Percentiles rank a stretch among this genome's conserved stretches.
These are phyloP conservation scores for Setipinna tenuifilis DNA, from an alignment of 2,797 vertebrate species.

Conservation along the genomic window DNA sequence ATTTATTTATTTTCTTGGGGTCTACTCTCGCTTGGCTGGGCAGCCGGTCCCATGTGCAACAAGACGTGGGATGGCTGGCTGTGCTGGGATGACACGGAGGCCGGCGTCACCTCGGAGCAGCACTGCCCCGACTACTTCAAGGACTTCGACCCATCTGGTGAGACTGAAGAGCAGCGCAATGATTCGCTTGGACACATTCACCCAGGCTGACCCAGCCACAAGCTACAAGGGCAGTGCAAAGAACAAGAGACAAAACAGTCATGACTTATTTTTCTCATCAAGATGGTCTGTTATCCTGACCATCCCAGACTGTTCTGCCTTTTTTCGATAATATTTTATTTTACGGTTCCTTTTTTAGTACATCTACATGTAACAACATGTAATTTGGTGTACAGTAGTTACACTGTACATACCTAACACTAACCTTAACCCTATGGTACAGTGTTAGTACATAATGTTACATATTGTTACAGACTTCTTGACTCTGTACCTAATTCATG, in stretches of 20 bases:
- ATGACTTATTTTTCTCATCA: background rate
- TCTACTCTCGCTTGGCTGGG: constrained; percentile 19
- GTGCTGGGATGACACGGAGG: constrained; percentile 89
- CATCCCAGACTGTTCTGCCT: background rate
- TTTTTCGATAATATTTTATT: background rate
- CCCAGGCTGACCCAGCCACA: background rate
- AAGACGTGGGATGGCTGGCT: constrained; percentile 98
- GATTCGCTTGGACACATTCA: background rate
- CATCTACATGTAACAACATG: too few species aligned
- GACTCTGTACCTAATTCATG: too few species aligned
- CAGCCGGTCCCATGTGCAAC: constrained; percentile 83
- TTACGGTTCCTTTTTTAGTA: too few species aligned
- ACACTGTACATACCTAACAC: too few species aligned
- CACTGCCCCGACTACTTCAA: constrained; percentile 95
- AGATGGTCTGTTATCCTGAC: background rate
- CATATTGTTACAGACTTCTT: too few species aligned
- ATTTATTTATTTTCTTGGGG: constrained; percentile 5
- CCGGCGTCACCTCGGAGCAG: constrained; percentile 83
- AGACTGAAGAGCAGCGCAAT: constrained; percentile 29
- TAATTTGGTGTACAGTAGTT: too few species aligned
- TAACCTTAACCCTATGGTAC: too few species aligned
- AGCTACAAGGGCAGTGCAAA: background rate
- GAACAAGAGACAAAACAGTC: background rate
- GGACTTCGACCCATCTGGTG: constrained; percentile 96
- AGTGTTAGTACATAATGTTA: too few species aligned